Percentiles rank a stretch among this genome's conserved stretches.
phyloP scores from a whole-genome alignment of 2,888 invertebrate genomes.

The Acleris cristana region DNA sequence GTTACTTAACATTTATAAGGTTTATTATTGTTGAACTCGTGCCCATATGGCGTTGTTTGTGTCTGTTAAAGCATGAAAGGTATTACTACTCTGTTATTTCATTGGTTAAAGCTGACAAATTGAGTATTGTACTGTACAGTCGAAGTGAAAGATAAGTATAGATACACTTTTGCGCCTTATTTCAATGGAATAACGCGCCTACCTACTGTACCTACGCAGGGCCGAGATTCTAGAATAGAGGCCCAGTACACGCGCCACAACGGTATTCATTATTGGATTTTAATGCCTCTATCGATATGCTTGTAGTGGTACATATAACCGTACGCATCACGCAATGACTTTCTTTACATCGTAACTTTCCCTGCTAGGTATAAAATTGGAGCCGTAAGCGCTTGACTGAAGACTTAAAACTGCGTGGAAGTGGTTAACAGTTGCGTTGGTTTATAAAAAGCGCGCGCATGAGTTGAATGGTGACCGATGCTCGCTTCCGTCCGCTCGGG shows the following conservation, averaged over 20 bases:
- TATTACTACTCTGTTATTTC: no score
- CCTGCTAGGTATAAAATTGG: slow-evolving; percentile 51
- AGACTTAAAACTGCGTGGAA: slow-evolving; percentile 46
- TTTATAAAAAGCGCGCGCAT: slow-evolving; percentile 53
- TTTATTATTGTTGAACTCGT: slow-evolving; percentile 13
- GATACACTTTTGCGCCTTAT: no score
- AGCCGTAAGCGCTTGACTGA: slow-evolving; percentile 40
- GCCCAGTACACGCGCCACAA: slow-evolving; percentile 61
- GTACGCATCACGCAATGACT: slow-evolving; percentile 59
- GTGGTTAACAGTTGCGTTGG: slow-evolving; percentile 42
- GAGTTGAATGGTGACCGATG: slow-evolving; percentile 63
- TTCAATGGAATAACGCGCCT: no score
- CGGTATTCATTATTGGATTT: slow-evolving; percentile 63
- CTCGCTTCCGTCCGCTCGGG: slow-evolving; percentile 59
- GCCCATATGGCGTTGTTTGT: slow-evolving; percentile 32
- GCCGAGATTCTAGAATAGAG: no score
- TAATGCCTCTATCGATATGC: slow-evolving; percentile 54
- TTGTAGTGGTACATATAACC: slow-evolving; percentile 41
- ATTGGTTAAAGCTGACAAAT: slow-evolving; percentile 45
- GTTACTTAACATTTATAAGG: no score
- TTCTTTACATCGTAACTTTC: slow-evolving; percentile 68
- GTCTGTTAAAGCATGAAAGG: slow-evolving; percentile 46
- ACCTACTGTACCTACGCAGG: no score
- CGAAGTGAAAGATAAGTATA: no score
- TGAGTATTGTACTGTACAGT: slow-evolving; percentile 51